Conservation (phyloP, 2,113 vertebrate species). For the Chaetura pelagica region DNA sequence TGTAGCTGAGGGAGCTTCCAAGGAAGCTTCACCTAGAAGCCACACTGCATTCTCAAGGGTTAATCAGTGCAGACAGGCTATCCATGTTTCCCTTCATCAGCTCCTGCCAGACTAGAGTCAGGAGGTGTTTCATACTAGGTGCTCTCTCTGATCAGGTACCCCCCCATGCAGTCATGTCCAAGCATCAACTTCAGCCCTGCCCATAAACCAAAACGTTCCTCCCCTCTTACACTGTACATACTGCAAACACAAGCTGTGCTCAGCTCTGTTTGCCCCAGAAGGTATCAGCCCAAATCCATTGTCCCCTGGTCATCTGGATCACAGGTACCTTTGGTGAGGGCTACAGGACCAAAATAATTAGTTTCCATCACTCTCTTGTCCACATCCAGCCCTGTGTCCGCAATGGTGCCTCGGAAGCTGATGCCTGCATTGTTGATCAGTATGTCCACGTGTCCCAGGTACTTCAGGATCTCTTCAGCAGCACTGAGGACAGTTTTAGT, state of each 20-base stretch:
- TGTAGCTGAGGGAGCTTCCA: not conserved
- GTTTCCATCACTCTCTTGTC: conserved; percentile 93
- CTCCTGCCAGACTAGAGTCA: not conserved
- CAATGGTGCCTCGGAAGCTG: conserved; percentile 90
- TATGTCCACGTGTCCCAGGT: conserved; percentile 87
- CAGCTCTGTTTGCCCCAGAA: not conserved
- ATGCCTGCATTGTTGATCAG: conserved; percentile 95
- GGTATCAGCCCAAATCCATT: not conserved
- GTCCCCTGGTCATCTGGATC: not conserved
- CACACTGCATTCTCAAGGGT: not conserved
- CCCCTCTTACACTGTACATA: not conserved
- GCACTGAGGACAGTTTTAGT: conserved; percentile 72
- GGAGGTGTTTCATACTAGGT: not conserved
- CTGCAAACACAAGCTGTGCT: not conserved
- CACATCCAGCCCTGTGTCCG: conserved; percentile 86
- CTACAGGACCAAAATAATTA: conserved; percentile 95
- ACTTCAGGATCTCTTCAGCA: conserved; percentile 85
- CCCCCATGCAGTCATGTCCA: not conserved
- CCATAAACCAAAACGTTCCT: not conserved
- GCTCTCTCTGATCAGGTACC: not conserved
- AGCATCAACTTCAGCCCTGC: not conserved
- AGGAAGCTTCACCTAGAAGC: not conserved
- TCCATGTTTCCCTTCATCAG: not conserved
- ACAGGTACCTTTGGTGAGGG: conserved; percentile 90
- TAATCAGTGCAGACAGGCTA: not conserved